Evolutionary conservation across 2,888 invertebrate genomes (phyloP).

Genomic region (Eulithis testata): DNA sequence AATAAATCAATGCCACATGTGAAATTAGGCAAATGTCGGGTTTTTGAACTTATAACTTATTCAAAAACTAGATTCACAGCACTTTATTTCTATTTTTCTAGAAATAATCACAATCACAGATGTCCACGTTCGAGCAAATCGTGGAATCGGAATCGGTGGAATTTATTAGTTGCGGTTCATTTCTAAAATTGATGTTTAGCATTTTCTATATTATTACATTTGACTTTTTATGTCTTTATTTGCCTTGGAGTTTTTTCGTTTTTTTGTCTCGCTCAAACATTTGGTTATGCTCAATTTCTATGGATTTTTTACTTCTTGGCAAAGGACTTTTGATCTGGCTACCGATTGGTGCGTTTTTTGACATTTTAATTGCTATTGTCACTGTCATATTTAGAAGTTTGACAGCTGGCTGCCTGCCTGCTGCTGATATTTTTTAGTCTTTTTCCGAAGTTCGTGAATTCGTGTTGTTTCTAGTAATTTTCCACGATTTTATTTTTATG

Average conservation of each 20-base stretch:
- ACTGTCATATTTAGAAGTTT: not conserved
- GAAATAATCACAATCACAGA: conserved; percentile 15
- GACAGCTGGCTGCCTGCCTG: conserved; percentile 24
- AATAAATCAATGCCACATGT: conserved; percentile 16
- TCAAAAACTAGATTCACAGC: conserved; percentile 5
- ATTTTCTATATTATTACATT: not conserved
- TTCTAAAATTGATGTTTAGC: not conserved
- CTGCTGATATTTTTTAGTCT: conserved; percentile 31
- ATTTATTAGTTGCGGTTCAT: not conserved
- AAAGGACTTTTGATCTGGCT: not conserved
- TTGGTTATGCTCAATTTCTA: not conserved
- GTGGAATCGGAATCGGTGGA: not conserved
- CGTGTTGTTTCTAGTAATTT: conserved; percentile 30
- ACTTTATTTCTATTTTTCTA: conserved; percentile 15
- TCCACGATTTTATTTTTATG: conserved; percentile 39
- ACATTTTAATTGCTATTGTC: not conserved
- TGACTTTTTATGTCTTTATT: not conserved
- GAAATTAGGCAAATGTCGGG: not conserved
- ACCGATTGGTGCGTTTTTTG: not conserved
- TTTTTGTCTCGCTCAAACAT: not conserved
- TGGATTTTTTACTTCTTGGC: not conserved
- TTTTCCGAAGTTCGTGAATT: conserved; percentile 32
- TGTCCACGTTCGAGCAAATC: conserved; percentile 36
- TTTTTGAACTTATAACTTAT: not conserved
- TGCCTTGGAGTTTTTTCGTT: not conserved